phyloP scores from a whole-genome alignment of 2,797 vertebrate species.

The Erithacus rubecula region DNA sequence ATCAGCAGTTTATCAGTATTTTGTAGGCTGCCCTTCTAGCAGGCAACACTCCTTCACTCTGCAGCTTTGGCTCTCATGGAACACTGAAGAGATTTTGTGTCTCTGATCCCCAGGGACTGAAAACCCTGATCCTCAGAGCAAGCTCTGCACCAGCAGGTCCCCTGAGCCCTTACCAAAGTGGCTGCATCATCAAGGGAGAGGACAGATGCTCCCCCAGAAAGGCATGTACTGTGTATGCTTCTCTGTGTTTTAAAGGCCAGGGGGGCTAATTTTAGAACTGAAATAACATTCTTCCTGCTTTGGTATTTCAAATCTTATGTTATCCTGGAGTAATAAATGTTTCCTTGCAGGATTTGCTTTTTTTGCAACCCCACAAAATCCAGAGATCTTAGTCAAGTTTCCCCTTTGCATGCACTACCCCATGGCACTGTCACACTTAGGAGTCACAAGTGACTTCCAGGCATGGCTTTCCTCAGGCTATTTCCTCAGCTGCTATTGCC shows the following conservation, averaged over 20 bases:
- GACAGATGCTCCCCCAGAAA: neutral
- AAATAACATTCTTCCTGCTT: neutral
- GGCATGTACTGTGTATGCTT: neutral
- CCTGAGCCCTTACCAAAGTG: neutral
- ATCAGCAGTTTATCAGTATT: neutral
- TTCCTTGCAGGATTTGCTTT: neutral
- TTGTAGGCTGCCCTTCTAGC: neutral
- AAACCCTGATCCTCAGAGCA: neutral
- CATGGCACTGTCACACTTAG: neutral
- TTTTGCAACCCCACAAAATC: neutral
- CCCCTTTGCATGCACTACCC: neutral
- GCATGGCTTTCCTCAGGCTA: neutral
- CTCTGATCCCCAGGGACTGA: neutral
- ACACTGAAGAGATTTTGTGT: rapidly evolving
- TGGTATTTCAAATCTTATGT: neutral
- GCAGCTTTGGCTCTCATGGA: neutral
- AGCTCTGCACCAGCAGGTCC: neutral
- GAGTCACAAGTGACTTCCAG: neutral
- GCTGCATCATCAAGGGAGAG: neutral
- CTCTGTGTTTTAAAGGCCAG: neutral
- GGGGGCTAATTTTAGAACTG: neutral
- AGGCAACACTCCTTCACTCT: neutral
- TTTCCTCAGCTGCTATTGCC: neutral
- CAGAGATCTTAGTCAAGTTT: neutral
- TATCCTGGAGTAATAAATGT: neutral